Base-by-base conservation (phyloP, 2,888 invertebrate genomes). In the Drosophila barbarae region DNA sequence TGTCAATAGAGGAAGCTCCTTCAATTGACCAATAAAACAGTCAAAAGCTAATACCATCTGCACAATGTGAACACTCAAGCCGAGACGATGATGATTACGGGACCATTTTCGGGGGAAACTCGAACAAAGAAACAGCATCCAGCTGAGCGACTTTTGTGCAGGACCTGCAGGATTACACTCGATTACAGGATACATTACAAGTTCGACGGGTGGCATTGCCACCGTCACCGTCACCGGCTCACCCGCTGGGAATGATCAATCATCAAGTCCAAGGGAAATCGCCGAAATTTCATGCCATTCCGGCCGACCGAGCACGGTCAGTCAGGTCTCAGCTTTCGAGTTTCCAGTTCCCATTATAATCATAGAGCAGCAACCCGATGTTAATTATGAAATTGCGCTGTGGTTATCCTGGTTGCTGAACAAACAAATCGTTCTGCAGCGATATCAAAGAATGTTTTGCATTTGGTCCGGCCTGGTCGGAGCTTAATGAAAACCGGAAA, bases 211-310 rank as follows among this genome's bases (percentile, higher is more conserved):
- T 59, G 74, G 74, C 57, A 18, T 15, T 15, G 15, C 6, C 44
- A 15, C 41, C 57, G 74, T 69, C 57, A 30, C 28, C 12, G 15
- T 6, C 44, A 15, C 41, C 1, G 53, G 61, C 65, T 59, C 77
- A 82, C 89, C 88, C 89, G 85, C 85, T 83, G 88, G 88, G 88
- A 85, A 84, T 87, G 89, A 88, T 88, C 88, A 88, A 89, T 88
- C 42, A 89, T 89, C 42, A 26, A 87, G 79, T 86, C 86, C 18
- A 82, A 85, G 59, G 54, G 36, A 55, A 55, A 78, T 75, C 76
- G 75, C 12, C 50, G 42, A 63, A 72, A 84, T 78, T 84, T 73
- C 71, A 79, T 78, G 78, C 71, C 57, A 66, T 79, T 63, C 50
- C 72, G 66, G 47, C 50, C 63, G 67, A 84, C 52, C 67, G 78